Evolutionary conservation across 1,140 invertebrate species (phyloP).

Genomic region (Uloborus diversus): DNA sequence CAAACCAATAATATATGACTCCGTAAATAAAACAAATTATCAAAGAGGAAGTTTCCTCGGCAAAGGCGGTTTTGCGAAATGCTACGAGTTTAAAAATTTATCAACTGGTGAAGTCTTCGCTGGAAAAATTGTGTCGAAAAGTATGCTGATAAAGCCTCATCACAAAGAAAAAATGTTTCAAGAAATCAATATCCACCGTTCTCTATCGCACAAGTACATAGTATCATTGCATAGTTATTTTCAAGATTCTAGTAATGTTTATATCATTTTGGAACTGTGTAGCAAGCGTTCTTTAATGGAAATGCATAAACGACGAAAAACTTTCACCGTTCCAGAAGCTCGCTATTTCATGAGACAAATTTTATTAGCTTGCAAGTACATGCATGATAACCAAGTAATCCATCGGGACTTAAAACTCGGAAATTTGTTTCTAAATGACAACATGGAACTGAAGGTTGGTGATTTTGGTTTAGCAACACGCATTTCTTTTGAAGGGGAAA

Average conservation of each 20-base stretch:
- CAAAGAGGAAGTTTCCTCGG: slow-evolving; percentile 77
- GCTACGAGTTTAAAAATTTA: slow-evolving; percentile 91
- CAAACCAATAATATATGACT: slow-evolving; percentile 84
- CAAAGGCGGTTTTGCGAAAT: slow-evolving; percentile 97
- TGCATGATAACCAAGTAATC: slow-evolving; percentile 73
- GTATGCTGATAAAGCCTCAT: slow-evolving; percentile 86
- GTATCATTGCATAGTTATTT: slow-evolving; percentile 95
- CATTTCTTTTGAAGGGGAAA: slow-evolving; percentile 72
- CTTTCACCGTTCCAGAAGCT: slow-evolving; percentile 75
- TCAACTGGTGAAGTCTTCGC: slow-evolving; percentile 83
- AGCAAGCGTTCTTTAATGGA: slow-evolving; percentile 82
- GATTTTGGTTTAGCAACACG: slow-evolving; percentile 77
- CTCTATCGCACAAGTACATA: slow-evolving; percentile 85
- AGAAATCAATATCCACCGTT: slow-evolving; percentile 93
- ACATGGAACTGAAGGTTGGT: slow-evolving; percentile 76
- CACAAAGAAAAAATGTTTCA: slow-evolving; percentile 80
- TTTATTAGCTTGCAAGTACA: slow-evolving; percentile 71
- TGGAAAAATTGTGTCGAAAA: slow-evolving; percentile 96
- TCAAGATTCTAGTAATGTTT: slow-evolving; percentile 92
- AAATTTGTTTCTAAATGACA: slow-evolving; percentile 76
- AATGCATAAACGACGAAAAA: slow-evolving; percentile 73
- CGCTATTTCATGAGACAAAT: slow-evolving; percentile 75
- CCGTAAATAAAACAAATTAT: slow-evolving; percentile 77
- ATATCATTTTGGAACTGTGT: slow-evolving; percentile 96
- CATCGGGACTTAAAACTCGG: slow-evolving; percentile 77